Percentiles rank a stretch among this genome's conserved stretches.
Conservation (phyloP, 2,113 vertebrate genomes). For the Eulemur rufifrons region DNA sequence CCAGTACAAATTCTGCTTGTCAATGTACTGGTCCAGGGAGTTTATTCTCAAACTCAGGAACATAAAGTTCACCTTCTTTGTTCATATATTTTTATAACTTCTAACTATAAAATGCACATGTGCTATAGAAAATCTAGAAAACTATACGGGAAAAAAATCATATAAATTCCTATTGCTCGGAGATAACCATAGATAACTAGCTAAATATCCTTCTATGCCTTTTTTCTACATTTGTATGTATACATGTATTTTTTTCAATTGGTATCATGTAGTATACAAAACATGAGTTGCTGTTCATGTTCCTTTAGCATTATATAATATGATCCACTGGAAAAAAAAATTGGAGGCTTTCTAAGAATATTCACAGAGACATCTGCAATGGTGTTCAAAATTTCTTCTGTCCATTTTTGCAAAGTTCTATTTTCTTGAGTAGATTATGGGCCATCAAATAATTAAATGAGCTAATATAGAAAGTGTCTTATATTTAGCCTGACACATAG, state of each 20-base stretch:
- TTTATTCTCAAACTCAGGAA: not conserved
- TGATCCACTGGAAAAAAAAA: not conserved
- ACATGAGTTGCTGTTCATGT: not conserved
- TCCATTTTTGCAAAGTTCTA: not conserved
- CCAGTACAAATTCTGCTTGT: not conserved
- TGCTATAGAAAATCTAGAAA: not conserved
- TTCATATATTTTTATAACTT: not conserved
- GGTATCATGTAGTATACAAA: not conserved
- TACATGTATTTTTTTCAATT: not conserved
- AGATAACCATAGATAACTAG: not conserved
- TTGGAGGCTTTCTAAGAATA: not conserved
- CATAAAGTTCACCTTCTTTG: not conserved
- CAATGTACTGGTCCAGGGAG: not conserved
- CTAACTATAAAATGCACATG: not conserved
- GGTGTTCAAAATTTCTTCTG: not conserved
- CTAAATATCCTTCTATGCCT: not conserved
- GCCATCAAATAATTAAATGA: not conserved
- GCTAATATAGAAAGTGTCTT: not conserved
- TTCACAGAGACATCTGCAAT: not conserved
- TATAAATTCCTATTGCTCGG: not conserved
- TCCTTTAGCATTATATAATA: not conserved
- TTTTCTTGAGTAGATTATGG: constrained; percentile 28
- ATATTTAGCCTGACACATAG: not conserved
- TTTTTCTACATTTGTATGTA: not conserved
- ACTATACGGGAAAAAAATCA: too few relatives aligned